Evolutionary conservation across 1,140 invertebrate genomes (phyloP), one percentile per base, ranked within the genome.

Genomic region (Drosophila grimshawi): DNA sequence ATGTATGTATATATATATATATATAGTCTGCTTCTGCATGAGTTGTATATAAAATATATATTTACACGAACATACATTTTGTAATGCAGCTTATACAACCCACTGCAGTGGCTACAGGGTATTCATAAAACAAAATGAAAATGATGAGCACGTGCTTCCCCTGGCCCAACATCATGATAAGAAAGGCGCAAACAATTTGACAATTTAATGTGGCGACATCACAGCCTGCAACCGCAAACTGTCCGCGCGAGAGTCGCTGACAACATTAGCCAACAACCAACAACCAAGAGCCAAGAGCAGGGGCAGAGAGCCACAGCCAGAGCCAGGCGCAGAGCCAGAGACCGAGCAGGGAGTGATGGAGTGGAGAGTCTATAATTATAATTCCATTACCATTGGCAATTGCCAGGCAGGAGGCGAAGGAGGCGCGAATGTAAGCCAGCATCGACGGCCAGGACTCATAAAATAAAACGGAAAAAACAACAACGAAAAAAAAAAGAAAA

Each of bases 141-240:
- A 74, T n/a, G 70, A 78, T 77, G 67, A 81, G 64, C 85, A 85
- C 85, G 85, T 89, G 80, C 61, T 81, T 56, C 60, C 46, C 52
- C 63, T 69, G 19, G 19, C 2, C 62, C 62, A 65, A 46, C 63
- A 80, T 86, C 68, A 53, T 52, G 81, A 81, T 90, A 90, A 90
- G 65, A 51, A 43, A 33, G 81, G 78, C 60, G 43, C 81, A 86
- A 90, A 90, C 86, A 90, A 81, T 90, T 90, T 90, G 86, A 90
- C 86, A 90, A 81, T 86, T 90, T 90, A 90, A 90, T 89, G 86
- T 90, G 65, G 63, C 69, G 64, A 68, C 85, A 81, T 79, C 74
- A 68, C 30, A 85, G 69, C 64, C 75, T 67, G 74, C 73, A 70
- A 61, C 45, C 41, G 11, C 32, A 60, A 65, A 56, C 72, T 51